Conservation (phyloP, 2,888 invertebrate species). For the Scaptomyza parva region DNA sequence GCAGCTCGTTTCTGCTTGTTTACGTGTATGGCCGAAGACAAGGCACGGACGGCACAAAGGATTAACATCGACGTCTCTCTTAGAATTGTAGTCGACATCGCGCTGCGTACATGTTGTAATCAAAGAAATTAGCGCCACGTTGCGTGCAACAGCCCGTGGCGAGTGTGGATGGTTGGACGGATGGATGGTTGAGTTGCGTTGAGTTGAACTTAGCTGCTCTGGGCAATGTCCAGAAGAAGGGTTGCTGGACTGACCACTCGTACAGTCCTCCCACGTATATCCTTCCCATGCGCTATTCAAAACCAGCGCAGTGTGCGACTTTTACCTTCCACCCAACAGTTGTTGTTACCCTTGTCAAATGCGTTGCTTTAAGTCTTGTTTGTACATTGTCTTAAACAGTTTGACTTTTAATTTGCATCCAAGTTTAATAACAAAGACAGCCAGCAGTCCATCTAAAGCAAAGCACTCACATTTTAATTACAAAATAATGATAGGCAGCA, state of each 20-base stretch:
- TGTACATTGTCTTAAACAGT: constrained; percentile 78
- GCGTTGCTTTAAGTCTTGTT: constrained; percentile 66
- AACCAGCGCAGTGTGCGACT: constrained; percentile 68
- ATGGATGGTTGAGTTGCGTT: constrained; percentile 29
- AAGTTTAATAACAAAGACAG: constrained; percentile 57
- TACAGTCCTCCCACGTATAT: constrained; percentile 17
- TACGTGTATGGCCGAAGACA: constrained; percentile 63
- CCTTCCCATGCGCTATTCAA: constrained; percentile 52
- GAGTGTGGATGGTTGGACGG: constrained; percentile 42
- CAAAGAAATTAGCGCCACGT: constrained; percentile 80
- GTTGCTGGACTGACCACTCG: constrained; percentile 58
- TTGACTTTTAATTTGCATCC: constrained; percentile 80
- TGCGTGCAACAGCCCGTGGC: constrained; percentile 71
- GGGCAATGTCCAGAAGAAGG: constrained; percentile 60
- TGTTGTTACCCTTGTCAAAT: constrained; percentile 50
- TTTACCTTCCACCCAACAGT: background rate
- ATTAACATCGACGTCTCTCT: constrained; percentile 46
- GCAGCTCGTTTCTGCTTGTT: constrained; percentile 58
- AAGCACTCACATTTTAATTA: constrained; percentile 64
- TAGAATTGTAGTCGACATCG: constrained; percentile 39
- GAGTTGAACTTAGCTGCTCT: constrained; percentile 25
- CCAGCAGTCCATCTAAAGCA: constrained; percentile 2
- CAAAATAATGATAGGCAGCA: constrained; percentile 30
- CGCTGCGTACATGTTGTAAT: constrained; percentile 69
- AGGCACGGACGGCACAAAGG: constrained; percentile 66